Conservation (phyloP, 1,140 invertebrate genomes). For the Calliphora vicina region DNA sequence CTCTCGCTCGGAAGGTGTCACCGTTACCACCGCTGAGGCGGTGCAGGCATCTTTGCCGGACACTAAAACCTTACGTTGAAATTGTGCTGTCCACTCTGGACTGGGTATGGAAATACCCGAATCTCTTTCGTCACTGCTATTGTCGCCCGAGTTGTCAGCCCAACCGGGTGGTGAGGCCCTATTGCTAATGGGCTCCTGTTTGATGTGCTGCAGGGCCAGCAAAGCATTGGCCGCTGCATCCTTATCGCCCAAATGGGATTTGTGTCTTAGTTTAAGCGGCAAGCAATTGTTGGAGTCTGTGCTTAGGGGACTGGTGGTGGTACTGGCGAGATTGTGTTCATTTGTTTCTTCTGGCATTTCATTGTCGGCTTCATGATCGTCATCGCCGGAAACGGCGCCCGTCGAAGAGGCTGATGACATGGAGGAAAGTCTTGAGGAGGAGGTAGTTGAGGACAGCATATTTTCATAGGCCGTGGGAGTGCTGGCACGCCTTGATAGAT, state of each 20-base stretch:
- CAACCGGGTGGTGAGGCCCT: constrained; percentile 74
- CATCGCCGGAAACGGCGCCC: constrained; percentile 72
- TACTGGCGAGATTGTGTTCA: constrained; percentile 37
- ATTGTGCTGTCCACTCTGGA: constrained; percentile 69
- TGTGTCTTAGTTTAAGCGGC: constrained; percentile 90
- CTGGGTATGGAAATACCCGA: constrained; percentile 83
- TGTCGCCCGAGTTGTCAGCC: constrained; percentile 79
- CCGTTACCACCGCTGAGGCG: constrained; percentile 42
- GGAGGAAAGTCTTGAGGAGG: constrained; percentile 36
- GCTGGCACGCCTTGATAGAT: constrained; percentile 69
- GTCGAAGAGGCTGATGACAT: constrained; percentile 66
- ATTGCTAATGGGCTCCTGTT: constrained; percentile 79
- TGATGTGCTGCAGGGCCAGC: constrained; percentile 81
- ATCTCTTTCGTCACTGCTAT: constrained; percentile 86
- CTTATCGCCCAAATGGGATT: constrained; percentile 87
- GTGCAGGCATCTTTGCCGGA: constrained; percentile 43
- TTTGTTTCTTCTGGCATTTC: constrained; percentile 41
- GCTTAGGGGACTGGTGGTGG: constrained; percentile 38
- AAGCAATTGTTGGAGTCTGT: constrained; percentile 70
- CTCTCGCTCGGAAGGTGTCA: constrained; percentile 65
- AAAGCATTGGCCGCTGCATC: constrained; percentile 83
- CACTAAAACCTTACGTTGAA: constrained; percentile 52
- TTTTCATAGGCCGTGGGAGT: constrained; percentile 57
- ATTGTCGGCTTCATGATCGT: constrained; percentile 53
- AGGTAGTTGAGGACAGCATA: constrained; percentile 53